Conservation (phyloP, 2,797 vertebrate species). For the Bucorvus abyssinicus region DNA sequence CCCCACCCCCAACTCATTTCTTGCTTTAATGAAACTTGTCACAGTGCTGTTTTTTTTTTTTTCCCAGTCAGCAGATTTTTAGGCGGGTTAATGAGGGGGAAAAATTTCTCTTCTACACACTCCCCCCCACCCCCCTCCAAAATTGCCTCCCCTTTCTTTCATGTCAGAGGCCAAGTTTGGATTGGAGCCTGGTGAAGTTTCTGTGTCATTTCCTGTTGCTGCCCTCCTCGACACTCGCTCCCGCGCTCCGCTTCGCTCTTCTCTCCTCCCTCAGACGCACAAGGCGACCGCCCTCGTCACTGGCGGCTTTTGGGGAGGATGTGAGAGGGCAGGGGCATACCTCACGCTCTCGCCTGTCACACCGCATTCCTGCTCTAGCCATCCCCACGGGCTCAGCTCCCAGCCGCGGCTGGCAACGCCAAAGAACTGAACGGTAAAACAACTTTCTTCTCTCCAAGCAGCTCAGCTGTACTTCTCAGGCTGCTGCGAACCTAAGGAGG, state of each 20-base stretch:
- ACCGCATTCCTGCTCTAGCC: neutral
- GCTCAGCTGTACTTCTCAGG: neutral
- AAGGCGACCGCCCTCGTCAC: neutral
- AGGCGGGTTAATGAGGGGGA: slow-evolving; percentile 28
- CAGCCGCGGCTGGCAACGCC: neutral
- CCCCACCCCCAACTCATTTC: neutral
- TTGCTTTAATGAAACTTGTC: slow-evolving; percentile 39
- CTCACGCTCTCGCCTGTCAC: slow-evolving; percentile 68
- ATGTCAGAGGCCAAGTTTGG: slow-evolving; percentile 66
- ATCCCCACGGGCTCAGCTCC: slow-evolving; percentile 3
- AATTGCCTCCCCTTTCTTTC: slow-evolving; percentile 23
- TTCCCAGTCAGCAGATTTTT: slow-evolving; percentile 45
- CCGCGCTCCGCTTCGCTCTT: neutral
- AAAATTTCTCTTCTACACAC: neutral
- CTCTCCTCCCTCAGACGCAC: slow-evolving; percentile 29
- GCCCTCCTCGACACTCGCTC: slow-evolving; percentile 48
- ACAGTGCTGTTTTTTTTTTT: neutral
- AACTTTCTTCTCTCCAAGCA: neutral
- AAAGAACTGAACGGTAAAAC: neutral
- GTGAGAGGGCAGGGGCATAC: slow-evolving; percentile 5
- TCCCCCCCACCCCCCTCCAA: too few species aligned
- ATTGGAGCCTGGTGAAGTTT: slow-evolving; percentile 74
- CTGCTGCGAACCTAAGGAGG: neutral
- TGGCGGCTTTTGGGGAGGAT: neutral
- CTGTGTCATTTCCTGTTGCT: slow-evolving; percentile 81